Evolutionary conservation across 2,888 invertebrate genomes (phyloP).

Genomic region (Blastobasis adustella): DNA sequence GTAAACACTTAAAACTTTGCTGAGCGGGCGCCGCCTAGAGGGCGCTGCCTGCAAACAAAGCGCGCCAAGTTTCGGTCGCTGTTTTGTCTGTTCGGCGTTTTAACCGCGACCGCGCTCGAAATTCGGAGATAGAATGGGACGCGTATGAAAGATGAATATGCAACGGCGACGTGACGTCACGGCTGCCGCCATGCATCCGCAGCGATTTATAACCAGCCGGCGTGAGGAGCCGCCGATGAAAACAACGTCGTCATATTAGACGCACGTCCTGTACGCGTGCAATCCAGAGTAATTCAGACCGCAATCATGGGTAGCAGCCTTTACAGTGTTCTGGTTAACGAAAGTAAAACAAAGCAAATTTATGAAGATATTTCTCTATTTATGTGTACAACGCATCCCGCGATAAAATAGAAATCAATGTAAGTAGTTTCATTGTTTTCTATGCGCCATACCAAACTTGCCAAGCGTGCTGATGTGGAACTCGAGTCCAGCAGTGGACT

Average conservation of each 20-base stretch:
- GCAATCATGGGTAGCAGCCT: no score
- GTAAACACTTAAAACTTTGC: slow-evolving; percentile 72
- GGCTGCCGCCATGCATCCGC: no score
- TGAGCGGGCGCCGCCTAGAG: slow-evolving; percentile 47
- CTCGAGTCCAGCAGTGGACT: no score
- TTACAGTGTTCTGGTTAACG: no score
- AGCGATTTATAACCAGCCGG: slow-evolving; percentile 25
- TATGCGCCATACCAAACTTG: no score
- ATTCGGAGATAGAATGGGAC: slow-evolving; percentile 45
- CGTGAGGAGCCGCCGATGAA: slow-evolving; percentile 27
- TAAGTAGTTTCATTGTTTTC: no score
- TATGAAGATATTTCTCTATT: slow-evolving; percentile 13
- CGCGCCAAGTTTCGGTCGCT: slow-evolving; percentile 44
- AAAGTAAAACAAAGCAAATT: no score
- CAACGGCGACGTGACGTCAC: slow-evolving; percentile 24
- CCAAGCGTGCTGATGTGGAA: no score
- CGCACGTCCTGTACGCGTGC: no score
- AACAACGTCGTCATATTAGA: slow-evolving; percentile 11
- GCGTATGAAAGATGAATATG: slow-evolving; percentile 61
- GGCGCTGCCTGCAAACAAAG: slow-evolving; percentile 64
- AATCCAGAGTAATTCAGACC: no score
- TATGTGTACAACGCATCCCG: slow-evolving; percentile 4
- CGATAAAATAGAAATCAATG: no score
- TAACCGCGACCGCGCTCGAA: slow-evolving; percentile 46
- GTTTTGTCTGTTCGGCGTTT: slow-evolving; percentile 56